Percentiles rank a stretch among this genome's conserved stretches.
phyloP scores from a whole-genome alignment of 2,888 invertebrate species.

The Microctonus hyperodae region DNA sequence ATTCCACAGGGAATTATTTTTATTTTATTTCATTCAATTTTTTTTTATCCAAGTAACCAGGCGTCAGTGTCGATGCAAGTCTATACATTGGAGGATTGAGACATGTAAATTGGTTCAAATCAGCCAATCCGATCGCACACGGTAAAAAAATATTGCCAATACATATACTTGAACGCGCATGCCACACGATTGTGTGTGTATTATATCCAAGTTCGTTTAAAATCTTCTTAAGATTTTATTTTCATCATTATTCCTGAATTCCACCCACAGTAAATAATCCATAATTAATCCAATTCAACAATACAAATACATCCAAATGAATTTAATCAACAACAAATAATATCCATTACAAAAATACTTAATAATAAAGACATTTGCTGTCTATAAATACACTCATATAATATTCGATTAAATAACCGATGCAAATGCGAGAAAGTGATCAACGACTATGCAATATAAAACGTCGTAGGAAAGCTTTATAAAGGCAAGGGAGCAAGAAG shows the following conservation, averaged over 20 bases:
- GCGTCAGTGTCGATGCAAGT: constrained; percentile 43
- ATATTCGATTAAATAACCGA: constrained; percentile 5
- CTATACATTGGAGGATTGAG: constrained; percentile 56
- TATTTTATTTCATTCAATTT: background rate
- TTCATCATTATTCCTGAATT: background rate
- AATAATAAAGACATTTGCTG: background rate
- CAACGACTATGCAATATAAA: constrained; percentile 14
- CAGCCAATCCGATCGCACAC: constrained; percentile 54
- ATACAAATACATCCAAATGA: too few species aligned
- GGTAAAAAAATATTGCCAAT: constrained; percentile 46
- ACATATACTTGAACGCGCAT: constrained; percentile 44
- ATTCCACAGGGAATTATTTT: background rate
- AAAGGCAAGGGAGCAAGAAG: constrained; percentile 7
- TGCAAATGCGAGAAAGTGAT: constrained; percentile 22
- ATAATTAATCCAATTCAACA: too few species aligned
- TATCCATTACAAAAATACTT: too few species aligned
- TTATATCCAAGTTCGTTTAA: constrained; percentile 49
- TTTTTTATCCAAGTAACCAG: constrained; percentile 31
- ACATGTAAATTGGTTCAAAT: constrained; percentile 62
- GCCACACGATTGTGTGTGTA: constrained; percentile 34
- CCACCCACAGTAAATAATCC: background rate
- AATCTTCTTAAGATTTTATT: constrained; percentile 28
- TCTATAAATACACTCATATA: background rate
- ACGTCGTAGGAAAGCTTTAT: constrained; percentile 18
- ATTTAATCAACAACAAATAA: too few species aligned